phyloP scores from a whole-genome alignment of 2,888 invertebrate genomes.

The Philaethria dido region DNA sequence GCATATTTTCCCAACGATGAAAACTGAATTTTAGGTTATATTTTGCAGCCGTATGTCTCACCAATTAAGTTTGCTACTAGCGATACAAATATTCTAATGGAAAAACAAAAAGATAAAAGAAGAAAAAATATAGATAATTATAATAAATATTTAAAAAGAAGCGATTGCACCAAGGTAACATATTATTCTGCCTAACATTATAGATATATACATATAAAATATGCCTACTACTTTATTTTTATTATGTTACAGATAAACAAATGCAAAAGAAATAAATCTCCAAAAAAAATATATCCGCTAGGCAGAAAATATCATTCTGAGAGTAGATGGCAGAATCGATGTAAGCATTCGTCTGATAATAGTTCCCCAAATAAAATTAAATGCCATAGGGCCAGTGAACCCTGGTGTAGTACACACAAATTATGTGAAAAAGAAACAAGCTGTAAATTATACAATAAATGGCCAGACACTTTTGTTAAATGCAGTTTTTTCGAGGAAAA shows the following conservation, averaged over 20 bases:
- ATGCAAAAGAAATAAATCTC: conserved; percentile 24
- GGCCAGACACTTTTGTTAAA: conserved; percentile 46
- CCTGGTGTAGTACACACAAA: conserved; percentile 51
- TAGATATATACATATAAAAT: neutral
- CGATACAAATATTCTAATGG: conserved; percentile 49
- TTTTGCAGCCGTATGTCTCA: conserved; percentile 80
- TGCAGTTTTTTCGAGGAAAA: conserved; percentile 30
- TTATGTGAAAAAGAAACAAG: conserved; percentile 37
- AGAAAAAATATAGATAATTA: conserved; percentile 34
- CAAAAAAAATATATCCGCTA: conserved; percentile 27
- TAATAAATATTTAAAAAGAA: conserved; percentile 8
- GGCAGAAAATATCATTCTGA: conserved; percentile 51
- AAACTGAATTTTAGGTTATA: conserved; percentile 76
- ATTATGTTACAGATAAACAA: conserved; percentile 7
- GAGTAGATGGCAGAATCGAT: conserved; percentile 48
- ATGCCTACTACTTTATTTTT: neutral
- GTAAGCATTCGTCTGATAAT: conserved; percentile 45
- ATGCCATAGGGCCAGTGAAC: conserved; percentile 52
- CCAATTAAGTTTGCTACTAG: conserved; percentile 71
- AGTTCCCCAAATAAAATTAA: conserved; percentile 41
- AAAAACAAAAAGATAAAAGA: conserved; percentile 50
- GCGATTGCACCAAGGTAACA: conserved; percentile 1
- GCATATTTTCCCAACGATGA: conserved; percentile 7
- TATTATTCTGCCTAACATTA: neutral
- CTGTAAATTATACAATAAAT: conserved; percentile 47